phyloP scores from a whole-genome alignment of 1,140 invertebrate species.

The Camponotus floridanus region DNA sequence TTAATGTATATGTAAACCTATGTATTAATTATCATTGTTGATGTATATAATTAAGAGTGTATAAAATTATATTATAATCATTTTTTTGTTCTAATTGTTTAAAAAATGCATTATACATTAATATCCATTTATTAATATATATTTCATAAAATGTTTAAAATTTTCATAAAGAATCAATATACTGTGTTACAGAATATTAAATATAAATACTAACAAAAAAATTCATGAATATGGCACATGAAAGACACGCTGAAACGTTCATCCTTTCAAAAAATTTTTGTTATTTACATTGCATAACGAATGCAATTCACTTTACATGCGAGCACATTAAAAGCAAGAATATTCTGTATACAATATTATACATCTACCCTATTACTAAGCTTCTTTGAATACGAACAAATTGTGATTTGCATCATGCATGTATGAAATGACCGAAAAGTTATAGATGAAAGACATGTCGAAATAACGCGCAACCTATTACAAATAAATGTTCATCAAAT shows the following conservation, averaged over 20 bases:
- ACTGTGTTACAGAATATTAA: background rate
- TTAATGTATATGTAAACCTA: conserved; percentile 1
- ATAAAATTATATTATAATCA: conserved; percentile 8
- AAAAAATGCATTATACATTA: background rate
- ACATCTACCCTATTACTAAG: conserved; percentile 14
- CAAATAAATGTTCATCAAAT: background rate
- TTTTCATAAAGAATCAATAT: conserved; percentile 1
- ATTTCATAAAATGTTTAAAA: background rate
- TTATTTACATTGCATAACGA: background rate
- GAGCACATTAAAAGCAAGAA: background rate
- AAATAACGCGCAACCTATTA: background rate
- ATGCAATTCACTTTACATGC: conserved; percentile 14
- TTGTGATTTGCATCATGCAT: background rate
- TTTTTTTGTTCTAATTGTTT: conserved; percentile 19
- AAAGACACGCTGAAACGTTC: background rate
- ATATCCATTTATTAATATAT: background rate
- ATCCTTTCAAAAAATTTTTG: conserved; percentile 4
- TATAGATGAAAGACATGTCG: background rate
- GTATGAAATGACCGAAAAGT: background rate
- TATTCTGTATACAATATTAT: background rate
- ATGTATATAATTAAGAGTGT: background rate
- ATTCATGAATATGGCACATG: conserved; percentile 38
- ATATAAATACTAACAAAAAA: conserved; percentile 8
- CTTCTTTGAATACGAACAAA: background rate
- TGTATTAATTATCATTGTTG: background rate